These are phyloP conservation scores for Colius striatus DNA, from an alignment of 2,113 vertebrate species.

Conservation along the genomic window DNA sequence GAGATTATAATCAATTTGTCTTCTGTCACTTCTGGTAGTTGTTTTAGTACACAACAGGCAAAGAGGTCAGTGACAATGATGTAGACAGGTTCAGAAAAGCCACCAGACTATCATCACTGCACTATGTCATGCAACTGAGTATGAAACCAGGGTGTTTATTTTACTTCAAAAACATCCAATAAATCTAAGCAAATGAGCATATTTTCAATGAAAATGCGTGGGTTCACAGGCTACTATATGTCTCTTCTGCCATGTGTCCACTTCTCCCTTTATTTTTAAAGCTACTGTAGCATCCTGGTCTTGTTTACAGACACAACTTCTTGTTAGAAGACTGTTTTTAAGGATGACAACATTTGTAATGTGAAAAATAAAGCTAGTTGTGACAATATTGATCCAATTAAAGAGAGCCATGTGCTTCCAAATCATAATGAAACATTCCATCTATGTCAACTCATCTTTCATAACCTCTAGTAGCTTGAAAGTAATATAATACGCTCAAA, in stretches of 20 bases:
- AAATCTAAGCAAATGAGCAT: neutral
- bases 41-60: neutral
- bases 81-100: neutral
- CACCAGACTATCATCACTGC: neutral
- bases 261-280: neutral
- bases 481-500: neutral
- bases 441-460: constrained; percentile 5
- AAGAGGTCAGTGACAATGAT: neutral
- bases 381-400: neutral
- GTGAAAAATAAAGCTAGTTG: neutral
- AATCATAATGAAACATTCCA: neutral
- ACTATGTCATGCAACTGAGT: neutral
- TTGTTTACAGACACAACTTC: neutral
- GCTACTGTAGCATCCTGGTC: neutral
- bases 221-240: neutral
- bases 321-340: neutral
- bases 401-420: neutral
- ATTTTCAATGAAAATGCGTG: neutral
- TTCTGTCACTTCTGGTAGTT: neutral
- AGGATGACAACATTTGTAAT: neutral
- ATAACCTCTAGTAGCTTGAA: neutral
- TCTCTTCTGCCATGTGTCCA: neutral
- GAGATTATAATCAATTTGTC: neutral
- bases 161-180: neutral
- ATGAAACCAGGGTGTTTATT: neutral